Evolutionary conservation across 2,888 invertebrate genomes (phyloP).

Genomic region (Ennomos fuscantarius): DNA sequence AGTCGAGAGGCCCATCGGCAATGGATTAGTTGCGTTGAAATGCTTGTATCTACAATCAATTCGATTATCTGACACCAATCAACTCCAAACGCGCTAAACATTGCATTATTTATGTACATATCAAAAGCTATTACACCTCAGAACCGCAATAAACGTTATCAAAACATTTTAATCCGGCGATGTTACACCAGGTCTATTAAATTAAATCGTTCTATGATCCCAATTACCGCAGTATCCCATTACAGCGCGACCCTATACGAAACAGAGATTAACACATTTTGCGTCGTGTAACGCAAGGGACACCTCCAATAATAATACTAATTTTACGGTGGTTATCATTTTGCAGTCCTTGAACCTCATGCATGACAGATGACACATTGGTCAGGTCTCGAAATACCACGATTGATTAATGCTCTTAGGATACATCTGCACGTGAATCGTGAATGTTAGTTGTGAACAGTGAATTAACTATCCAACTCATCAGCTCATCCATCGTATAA

Average conservation of each 20-base stretch:
- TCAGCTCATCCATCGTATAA: neutral
- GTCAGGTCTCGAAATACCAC: too few relatives aligned
- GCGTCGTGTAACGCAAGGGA: slow-evolving; percentile 42
- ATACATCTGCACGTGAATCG: too few relatives aligned
- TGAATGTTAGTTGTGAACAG: neutral
- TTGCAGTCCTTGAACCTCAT: slow-evolving; percentile 38
- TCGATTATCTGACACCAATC: too few relatives aligned
- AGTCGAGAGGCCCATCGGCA: slow-evolving; percentile 16
- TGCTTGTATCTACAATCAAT: too few relatives aligned
- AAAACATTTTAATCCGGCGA: slow-evolving; percentile 25
- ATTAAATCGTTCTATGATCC: slow-evolving; percentile 37
- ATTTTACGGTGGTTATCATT: slow-evolving; percentile 54
- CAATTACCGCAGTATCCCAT: slow-evolving; percentile 37
- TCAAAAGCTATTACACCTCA: neutral
- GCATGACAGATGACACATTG: too few relatives aligned
- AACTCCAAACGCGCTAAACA: too few relatives aligned
- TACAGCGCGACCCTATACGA: slow-evolving; percentile 41
- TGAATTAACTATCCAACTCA: slow-evolving; percentile 2
- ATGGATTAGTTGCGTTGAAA: slow-evolving; percentile 22
- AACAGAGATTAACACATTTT: slow-evolving; percentile 54
- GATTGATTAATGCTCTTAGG: too few relatives aligned
- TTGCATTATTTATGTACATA: too few relatives aligned
- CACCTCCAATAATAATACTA: slow-evolving; percentile 54
- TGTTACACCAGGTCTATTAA: slow-evolving; percentile 25
- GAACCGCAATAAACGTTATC: slow-evolving; percentile 20